Conservation (phyloP, 2,888 invertebrate genomes). For the Synanthedon formicaeformis region DNA sequence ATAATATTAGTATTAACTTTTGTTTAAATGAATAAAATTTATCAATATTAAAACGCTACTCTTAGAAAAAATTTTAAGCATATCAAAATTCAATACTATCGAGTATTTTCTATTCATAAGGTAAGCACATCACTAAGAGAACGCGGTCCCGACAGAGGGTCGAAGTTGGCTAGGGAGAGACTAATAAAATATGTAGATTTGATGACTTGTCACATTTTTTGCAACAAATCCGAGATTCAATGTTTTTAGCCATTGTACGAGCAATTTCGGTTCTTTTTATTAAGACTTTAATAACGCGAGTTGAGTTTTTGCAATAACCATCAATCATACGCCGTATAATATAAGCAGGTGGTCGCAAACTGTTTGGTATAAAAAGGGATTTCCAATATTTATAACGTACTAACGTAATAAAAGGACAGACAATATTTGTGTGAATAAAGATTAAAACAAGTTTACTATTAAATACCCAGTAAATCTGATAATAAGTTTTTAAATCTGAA, state of each 20-base stretch:
- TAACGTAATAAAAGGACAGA: too few relatives aligned
- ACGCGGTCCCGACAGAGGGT: constrained; percentile 51
- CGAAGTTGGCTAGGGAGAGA: constrained; percentile 52
- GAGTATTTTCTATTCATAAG: constrained; percentile 19
- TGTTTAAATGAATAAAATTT: too few relatives aligned
- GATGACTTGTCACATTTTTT: constrained; percentile 71
- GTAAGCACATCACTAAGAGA: constrained; percentile 32
- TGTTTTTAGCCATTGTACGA: constrained; percentile 53
- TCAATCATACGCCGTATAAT: neutral
- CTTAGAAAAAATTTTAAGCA: too few relatives aligned
- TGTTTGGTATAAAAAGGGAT: too few relatives aligned
- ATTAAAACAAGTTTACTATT: too few relatives aligned
- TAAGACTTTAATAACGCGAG: constrained; percentile 33
- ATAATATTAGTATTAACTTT: too few relatives aligned
- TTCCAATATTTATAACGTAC: too few relatives aligned
- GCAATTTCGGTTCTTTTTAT: constrained; percentile 30
- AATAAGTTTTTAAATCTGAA: too few relatives aligned
- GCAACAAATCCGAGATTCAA: constrained; percentile 65
- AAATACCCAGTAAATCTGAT: too few relatives aligned
- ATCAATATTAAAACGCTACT: too few relatives aligned
- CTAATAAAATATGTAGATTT: constrained; percentile 72
- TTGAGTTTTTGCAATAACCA: neutral
- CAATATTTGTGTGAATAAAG: too few relatives aligned
- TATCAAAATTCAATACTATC: constrained; percentile 14
- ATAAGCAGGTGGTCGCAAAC: neutral